phyloP scores from a whole-genome alignment of 1,140 invertebrate genomes.

The Lerema accius region DNA sequence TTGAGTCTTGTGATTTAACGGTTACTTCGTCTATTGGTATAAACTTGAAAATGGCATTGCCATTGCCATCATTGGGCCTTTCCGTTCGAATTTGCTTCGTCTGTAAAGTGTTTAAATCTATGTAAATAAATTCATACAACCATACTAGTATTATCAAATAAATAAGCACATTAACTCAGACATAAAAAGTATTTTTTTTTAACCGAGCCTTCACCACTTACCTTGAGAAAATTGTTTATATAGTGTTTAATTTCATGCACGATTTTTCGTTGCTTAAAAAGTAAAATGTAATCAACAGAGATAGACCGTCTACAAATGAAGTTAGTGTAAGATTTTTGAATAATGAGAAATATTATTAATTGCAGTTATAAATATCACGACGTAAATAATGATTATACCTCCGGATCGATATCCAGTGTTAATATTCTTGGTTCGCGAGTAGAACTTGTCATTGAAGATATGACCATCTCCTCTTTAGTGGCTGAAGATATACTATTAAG shows the following conservation, averaged over 20 bases:
- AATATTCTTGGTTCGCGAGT: conserved; percentile 81
- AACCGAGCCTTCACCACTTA: conserved; percentile 54
- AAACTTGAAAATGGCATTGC: conserved; percentile 76
- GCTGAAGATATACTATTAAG: conserved; percentile 82
- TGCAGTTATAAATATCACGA: conserved; percentile 43
- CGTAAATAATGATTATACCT: conserved; percentile 77
- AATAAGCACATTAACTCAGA: conserved; percentile 16
- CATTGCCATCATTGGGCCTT: conserved; percentile 68
- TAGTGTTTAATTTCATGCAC: conserved; percentile 33
- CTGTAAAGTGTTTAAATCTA: conserved; percentile 63
- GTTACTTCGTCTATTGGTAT: conserved; percentile 79
- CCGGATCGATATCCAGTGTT: conserved; percentile 83
- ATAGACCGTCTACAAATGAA: conserved; percentile 22
- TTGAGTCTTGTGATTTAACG: conserved; percentile 63
- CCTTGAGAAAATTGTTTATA: conserved; percentile 37
- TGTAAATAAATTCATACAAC: conserved; percentile 22
- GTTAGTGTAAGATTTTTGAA: conserved; percentile 25
- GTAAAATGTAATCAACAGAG: conserved; percentile 3
- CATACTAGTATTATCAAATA: conserved; percentile 27
- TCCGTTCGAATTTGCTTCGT: conserved; percentile 81
- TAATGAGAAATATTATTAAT: conserved; percentile 31
- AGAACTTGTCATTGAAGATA: conserved; percentile 79
- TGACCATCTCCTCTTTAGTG: conserved; percentile 79
- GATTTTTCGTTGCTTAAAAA: conserved; percentile 33
- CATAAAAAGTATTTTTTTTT: conserved; percentile 4